These are phyloP conservation scores for Drosophila sp. DNA, from an alignment of 1,140 invertebrate species.

Conservation along the genomic window DNA sequence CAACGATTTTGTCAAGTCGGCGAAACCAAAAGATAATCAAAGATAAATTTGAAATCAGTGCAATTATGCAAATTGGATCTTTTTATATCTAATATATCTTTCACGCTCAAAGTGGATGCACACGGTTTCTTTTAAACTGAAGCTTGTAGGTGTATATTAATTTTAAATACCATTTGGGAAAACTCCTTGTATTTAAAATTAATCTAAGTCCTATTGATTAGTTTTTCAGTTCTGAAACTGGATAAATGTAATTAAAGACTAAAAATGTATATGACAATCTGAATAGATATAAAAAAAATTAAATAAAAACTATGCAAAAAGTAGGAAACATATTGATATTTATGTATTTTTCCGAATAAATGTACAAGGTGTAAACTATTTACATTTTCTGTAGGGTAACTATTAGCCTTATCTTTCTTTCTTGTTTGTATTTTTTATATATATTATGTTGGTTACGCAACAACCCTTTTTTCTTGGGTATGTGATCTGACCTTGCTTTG, in stretches of 20 bases:
- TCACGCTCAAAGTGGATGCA: neutral
- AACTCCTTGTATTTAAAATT: no score
- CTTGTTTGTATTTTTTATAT: neutral
- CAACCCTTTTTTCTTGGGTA: slow-evolving; percentile 54
- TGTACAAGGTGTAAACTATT: neutral
- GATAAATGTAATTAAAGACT: no score
- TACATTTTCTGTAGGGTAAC: neutral
- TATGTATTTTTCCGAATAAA: no score
- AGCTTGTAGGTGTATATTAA: no score
- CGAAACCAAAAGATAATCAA: slow-evolving; percentile 16
- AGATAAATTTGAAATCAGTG: slow-evolving; percentile 57
- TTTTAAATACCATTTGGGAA: no score
- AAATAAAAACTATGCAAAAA: no score
- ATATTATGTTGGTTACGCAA: slow-evolving; percentile 42
- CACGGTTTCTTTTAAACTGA: neutral
- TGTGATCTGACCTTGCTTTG: slow-evolving; percentile 64
- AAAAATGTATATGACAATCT: no score
- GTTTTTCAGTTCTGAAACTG: no score
- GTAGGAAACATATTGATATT: no score
- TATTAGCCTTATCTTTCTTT: no score
- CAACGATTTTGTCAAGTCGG: slow-evolving; percentile 69
- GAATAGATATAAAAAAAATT: no score
- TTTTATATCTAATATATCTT: slow-evolving; percentile 38
- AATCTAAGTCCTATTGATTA: no score
- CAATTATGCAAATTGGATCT: slow-evolving; percentile 76